These are phyloP conservation scores for Eupithecia subfuscata DNA, from an alignment of 2,888 invertebrate genomes.

Conservation along the genomic window DNA sequence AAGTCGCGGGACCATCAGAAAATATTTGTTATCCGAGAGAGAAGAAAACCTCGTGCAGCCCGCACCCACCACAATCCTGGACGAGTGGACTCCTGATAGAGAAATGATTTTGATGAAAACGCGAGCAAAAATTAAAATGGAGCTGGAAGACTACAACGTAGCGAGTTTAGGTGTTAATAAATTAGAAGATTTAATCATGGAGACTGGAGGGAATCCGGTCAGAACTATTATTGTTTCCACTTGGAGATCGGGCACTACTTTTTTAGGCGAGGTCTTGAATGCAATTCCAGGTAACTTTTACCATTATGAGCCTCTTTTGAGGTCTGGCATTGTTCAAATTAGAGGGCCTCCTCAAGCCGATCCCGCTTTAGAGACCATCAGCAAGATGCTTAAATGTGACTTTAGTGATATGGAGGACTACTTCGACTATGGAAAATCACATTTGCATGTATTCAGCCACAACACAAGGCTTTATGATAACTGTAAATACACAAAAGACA, in stretches of 20 bases:
- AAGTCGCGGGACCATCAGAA: constrained; percentile 72
- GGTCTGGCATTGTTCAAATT: constrained; percentile 92
- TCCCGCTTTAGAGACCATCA: constrained; percentile 87
- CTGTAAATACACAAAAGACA: constrained; percentile 84
- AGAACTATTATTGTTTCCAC: constrained; percentile 93
- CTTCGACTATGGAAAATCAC: constrained; percentile 89
- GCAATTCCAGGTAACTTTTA: constrained; percentile 94
- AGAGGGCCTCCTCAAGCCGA: constrained; percentile 89
- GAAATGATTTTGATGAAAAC: constrained; percentile 73
- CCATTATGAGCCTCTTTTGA: constrained; percentile 94
- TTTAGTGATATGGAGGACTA: constrained; percentile 90
- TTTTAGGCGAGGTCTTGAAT: constrained; percentile 93
- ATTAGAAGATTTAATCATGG: constrained; percentile 87
- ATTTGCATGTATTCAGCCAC: constrained; percentile 92
- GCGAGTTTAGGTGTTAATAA: constrained; percentile 75
- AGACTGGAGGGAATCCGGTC: constrained; percentile 88
- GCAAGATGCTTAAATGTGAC: constrained; percentile 90
- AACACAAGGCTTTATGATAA: constrained; percentile 93
- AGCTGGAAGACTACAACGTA: constrained; percentile 73
- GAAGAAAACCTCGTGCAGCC: constrained; percentile 63
- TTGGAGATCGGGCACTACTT: constrained; percentile 96
- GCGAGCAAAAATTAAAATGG: constrained; percentile 65
- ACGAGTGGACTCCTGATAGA: constrained; percentile 69
- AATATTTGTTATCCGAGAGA: constrained; percentile 86
- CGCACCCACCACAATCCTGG: constrained; percentile 65